Base-by-base conservation (phyloP, 1,140 invertebrate genomes). In the Leptinotarsa lineolata region DNA sequence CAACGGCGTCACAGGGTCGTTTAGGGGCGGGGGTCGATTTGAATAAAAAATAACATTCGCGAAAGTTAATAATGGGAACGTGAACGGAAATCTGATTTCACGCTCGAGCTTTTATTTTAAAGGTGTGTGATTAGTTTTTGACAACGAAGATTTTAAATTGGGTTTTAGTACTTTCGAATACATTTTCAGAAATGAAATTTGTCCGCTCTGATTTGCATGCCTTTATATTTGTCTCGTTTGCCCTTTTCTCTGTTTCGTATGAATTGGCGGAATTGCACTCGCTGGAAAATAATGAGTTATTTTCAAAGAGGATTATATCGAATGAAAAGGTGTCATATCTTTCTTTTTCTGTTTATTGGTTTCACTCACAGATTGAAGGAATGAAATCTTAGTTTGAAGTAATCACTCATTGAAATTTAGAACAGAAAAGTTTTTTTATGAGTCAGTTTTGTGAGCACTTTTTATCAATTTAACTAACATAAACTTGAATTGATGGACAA, bases 1-100 rank as follows among this genome's bases (percentile, higher is more conserved):
- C 72, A 75, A 46, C 63, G 75, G 30, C 71, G 48, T 59, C 63
- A 44, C 61, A 18, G 22, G 24, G 70, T 54, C 30, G 63, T 44
- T 20, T n/a, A 21, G 13, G 68, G 58, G 21, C 54, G 73, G 74
- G 74, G 76, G 73, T 77, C 76, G 79, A 83, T 83, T 83, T 83
- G 81, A 83, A 83, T 83, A 83, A 83, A 82, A 82, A 83, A 82
- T 82, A 82, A 80, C 82, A 82, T 81, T 81, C 78, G 74, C 76
- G 72, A 80, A 82, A 83, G 82, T 82, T 83, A 83, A 83, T 83
- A 83, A 83, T 80, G 82, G 82, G 81, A 82, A 83, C 82, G 82
- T 83, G 82, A 82, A 81, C 75, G 78, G 82, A 82, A 83, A 83
- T 81, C 76, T 80, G 80, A 83, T 82, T 82, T 82, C 77, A 79